Evolutionary conservation across 2,113 vertebrate species (phyloP).

Genomic region (Octodon degus): DNA sequence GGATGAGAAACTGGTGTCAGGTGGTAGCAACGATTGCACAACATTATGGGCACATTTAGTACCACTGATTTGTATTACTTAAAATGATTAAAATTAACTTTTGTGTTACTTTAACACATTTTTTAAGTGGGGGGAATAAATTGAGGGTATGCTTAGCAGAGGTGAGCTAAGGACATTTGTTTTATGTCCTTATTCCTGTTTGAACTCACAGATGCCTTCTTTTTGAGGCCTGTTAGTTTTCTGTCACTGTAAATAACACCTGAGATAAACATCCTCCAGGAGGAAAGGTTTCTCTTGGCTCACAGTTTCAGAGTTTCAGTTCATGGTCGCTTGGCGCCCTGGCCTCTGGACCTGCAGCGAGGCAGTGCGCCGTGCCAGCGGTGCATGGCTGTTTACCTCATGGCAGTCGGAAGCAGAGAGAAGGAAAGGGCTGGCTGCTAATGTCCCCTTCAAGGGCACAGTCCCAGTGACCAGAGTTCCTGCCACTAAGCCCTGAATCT

Average conservation of each 20-base stretch:
- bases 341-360: background rate
- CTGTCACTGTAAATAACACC: background rate
- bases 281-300: background rate
- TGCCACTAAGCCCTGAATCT: background rate
- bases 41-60: no score
- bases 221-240: background rate
- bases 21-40: no score
- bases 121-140: background rate
- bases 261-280: background rate
- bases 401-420: background rate
- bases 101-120: background rate
- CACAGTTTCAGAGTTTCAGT: background rate
- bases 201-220: background rate
- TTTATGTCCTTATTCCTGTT: background rate
- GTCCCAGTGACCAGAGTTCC: background rate
- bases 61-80: background rate
- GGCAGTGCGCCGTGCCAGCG: no score
- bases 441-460: background rate
- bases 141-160: background rate
- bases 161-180: background rate
- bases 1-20: background rate
- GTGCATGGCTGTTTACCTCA: background rate
- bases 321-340: background rate
- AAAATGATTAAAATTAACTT: background rate
- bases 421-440: background rate